phyloP scores from a whole-genome alignment of 2,113 vertebrate genomes.

The Phylloscopus trochilus region DNA sequence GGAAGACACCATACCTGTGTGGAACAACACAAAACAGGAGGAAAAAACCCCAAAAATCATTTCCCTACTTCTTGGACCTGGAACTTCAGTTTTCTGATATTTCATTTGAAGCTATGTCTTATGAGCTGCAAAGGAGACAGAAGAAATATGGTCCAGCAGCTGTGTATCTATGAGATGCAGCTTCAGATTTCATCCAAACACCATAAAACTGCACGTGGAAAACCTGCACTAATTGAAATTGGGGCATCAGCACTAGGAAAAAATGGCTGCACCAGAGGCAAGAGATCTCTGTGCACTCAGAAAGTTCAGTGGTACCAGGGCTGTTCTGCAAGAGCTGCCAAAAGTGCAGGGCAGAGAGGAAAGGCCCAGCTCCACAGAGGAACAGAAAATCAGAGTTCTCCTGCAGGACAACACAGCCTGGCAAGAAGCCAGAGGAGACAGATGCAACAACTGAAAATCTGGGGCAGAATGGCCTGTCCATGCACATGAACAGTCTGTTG shows the following conservation, averaged over 20 bases:
- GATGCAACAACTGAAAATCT: not conserved
- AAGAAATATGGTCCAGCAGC: constrained; percentile 13
- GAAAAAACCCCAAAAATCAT: not conserved
- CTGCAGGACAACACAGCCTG: not conserved
- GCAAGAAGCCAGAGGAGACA: not conserved
- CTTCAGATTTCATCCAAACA: not conserved
- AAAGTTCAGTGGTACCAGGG: not conserved
- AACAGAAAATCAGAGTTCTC: not conserved
- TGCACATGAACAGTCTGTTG: not conserved
- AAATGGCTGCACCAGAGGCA: not conserved
- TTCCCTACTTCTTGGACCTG: not conserved
- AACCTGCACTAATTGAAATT: not conserved
- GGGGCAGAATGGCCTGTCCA: not conserved
- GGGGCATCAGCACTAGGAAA: not conserved
- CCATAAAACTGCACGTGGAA: not conserved
- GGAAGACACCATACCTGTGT: not conserved
- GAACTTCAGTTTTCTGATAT: not conserved
- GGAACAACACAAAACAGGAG: not conserved
- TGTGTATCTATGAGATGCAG: not conserved
- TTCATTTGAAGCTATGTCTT: not conserved
- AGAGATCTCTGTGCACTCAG: not conserved
- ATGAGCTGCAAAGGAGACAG: not conserved
- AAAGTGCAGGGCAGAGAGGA: not conserved
- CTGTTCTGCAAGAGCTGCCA: not conserved
- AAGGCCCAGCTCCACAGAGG: not conserved